Evolutionary conservation across 2,797 vertebrate species (phyloP).

Genomic region (Phrynocephalus vlangalii): DNA sequence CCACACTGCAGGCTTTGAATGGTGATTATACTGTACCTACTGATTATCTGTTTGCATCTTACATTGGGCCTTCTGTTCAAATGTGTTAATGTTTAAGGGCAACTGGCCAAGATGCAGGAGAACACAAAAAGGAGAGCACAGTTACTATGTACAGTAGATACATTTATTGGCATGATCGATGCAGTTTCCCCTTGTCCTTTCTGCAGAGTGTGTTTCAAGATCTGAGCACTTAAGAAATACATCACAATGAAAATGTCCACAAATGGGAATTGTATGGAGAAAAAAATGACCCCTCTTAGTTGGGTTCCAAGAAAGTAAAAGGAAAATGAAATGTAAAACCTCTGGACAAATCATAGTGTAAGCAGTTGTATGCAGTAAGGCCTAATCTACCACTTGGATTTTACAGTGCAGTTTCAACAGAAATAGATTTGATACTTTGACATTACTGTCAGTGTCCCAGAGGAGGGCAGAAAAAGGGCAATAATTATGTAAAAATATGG

Average conservation of each 20-base stretch:
- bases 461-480: constrained; percentile 66
- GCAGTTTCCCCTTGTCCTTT: constrained; percentile 58
- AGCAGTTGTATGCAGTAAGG: constrained; percentile 67
- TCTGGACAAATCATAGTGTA: constrained; percentile 50
- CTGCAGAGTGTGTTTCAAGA: constrained; percentile 66
- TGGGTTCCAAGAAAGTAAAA: constrained; percentile 44
- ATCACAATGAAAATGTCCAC: constrained; percentile 55
- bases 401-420: constrained; percentile 57
- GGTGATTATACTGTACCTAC: background rate
- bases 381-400: constrained; percentile 70
- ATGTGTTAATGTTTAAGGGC: background rate
- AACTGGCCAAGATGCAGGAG: background rate
- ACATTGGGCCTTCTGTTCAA: background rate
- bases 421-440: constrained; percentile 56
- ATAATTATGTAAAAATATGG: constrained; percentile 57
- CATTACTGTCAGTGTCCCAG: constrained; percentile 33
- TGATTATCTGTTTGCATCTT: background rate
- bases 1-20: background rate
- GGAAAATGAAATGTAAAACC: constrained; percentile 50
- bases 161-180: constrained; percentile 51
- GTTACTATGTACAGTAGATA: background rate
- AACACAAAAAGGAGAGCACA: constrained; percentile 15
- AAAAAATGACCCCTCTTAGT: constrained; percentile 50
- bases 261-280: constrained; percentile 60
- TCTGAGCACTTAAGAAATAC: constrained; percentile 55